phyloP scores from a whole-genome alignment of 2,888 invertebrate genomes.

The Osmoderma eremita region DNA sequence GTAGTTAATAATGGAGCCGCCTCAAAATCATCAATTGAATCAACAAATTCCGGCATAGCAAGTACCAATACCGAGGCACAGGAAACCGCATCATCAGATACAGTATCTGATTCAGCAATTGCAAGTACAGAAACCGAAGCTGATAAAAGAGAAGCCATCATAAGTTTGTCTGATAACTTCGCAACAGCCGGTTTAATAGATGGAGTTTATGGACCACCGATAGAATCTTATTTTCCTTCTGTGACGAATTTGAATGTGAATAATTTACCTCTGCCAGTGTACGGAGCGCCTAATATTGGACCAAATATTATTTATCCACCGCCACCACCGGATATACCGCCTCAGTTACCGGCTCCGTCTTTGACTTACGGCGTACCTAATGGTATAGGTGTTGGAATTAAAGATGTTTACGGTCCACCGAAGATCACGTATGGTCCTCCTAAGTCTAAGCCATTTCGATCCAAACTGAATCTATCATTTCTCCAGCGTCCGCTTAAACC shows the following conservation, averaged over 20 bases:
- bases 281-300: slow-evolving; percentile 68
- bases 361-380: slow-evolving; percentile 48
- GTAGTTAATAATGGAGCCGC: slow-evolving; percentile 59
- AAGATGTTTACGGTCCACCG: slow-evolving; percentile 54
- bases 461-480: slow-evolving; percentile 51
- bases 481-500: slow-evolving; percentile 53
- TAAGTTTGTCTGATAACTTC: slow-evolving; percentile 55
- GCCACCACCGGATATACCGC: slow-evolving; percentile 64
- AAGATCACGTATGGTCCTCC: slow-evolving; percentile 51
- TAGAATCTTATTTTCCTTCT: slow-evolving; percentile 57
- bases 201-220: slow-evolving; percentile 39
- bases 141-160: slow-evolving; percentile 59
- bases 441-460: slow-evolving; percentile 50
- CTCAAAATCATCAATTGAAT: slow-evolving; percentile 43
- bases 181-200: slow-evolving; percentile 31
- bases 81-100: slow-evolving; percentile 38
- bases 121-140: slow-evolving; percentile 57
- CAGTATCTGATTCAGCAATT: slow-evolving; percentile 53
- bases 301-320: slow-evolving; percentile 63
- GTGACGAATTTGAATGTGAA: slow-evolving; percentile 58
- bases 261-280: slow-evolving; percentile 69
- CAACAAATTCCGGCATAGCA: slow-evolving; percentile 44
- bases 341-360: slow-evolving; percentile 54
- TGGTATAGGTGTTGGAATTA: slow-evolving; percentile 25
- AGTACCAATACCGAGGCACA: slow-evolving; percentile 44